These are phyloP conservation scores for Rousettus leschenaultii DNA, from an alignment of 2,113 vertebrate species.

Conservation along the genomic window DNA sequence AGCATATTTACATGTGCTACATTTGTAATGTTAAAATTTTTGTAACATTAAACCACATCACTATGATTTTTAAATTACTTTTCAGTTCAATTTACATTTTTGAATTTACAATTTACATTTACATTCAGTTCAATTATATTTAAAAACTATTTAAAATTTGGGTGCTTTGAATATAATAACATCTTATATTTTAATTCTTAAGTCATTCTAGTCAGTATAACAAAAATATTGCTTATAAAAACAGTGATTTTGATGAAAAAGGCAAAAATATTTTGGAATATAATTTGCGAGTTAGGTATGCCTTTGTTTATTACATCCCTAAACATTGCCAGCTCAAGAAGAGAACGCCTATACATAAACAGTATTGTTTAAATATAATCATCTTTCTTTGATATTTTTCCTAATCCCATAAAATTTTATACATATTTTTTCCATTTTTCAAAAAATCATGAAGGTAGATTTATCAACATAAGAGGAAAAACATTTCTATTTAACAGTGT, in stretches of 20 bases:
- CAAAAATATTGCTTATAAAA: conserved; percentile 13
- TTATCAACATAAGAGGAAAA: neutral
- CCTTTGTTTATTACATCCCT: neutral
- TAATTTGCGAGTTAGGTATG: neutral
- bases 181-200: neutral
- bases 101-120: too few relatives aligned
- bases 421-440: neutral
- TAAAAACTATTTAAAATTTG: neutral
- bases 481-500: neutral
- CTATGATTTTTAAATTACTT: neutral
- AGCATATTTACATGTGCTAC: neutral
- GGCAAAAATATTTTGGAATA: neutral
- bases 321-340: neutral
- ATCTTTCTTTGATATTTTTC: neutral
- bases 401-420: neutral
- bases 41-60: neutral
- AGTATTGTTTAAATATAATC: neutral
- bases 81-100: neutral
- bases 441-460: neutral
- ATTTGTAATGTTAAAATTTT: neutral
- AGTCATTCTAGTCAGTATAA: neutral
- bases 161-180: neutral
- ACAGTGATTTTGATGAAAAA: neutral
- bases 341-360: neutral
- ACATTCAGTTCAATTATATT: too few relatives aligned